These are phyloP conservation scores for Protomyctophum bolini DNA, from an alignment of 2,113 vertebrate genomes.

Conservation along the genomic window DNA sequence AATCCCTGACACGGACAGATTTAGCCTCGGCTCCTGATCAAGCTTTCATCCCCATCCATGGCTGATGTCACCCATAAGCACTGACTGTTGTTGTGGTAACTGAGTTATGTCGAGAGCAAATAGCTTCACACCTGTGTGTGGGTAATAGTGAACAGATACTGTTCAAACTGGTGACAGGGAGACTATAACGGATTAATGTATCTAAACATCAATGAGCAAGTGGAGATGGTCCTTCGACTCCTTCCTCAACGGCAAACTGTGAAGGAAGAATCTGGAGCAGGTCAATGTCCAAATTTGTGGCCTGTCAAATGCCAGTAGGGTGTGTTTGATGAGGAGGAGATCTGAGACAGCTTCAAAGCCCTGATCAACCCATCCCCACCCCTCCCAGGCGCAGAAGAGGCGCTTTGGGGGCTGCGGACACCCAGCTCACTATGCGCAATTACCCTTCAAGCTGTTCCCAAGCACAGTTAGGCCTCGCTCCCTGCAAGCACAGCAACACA, in stretches of 20 bases:
- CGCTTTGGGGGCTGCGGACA: conserved; percentile 44
- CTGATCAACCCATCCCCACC: conserved; percentile 49
- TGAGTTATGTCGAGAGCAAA: conserved; percentile 47
- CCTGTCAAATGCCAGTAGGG: conserved; percentile 54
- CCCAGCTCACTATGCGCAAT: conserved; percentile 55
- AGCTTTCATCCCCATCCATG: conserved; percentile 61
- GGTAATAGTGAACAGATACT: conserved; percentile 9
- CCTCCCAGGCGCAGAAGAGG: conserved; percentile 2
- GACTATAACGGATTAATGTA: conserved; percentile 18
- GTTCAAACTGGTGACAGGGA: conserved; percentile 2
- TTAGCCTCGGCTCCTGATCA: conserved; percentile 43
- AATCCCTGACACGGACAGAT: conserved; percentile 60
- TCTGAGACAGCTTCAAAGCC: conserved; percentile 62
- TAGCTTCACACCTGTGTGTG: conserved; percentile 44
- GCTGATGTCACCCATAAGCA: conserved; percentile 39
- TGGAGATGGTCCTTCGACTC: conserved; percentile 17
- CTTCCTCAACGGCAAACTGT: conserved; percentile 11
- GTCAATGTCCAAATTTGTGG: conserved; percentile 43
- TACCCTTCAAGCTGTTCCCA: conserved; percentile 68
- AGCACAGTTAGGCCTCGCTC: conserved; percentile 56
- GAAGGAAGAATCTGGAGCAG: conserved; percentile 34
- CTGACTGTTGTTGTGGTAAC: conserved; percentile 24
- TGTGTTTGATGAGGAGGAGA: conserved; percentile 41
- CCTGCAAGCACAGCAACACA: conserved; percentile 58
- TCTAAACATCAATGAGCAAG: not conserved